These are phyloP conservation scores for Istiophorus platypterus DNA, from an alignment of 2,113 vertebrate genomes.

Conservation along the genomic window DNA sequence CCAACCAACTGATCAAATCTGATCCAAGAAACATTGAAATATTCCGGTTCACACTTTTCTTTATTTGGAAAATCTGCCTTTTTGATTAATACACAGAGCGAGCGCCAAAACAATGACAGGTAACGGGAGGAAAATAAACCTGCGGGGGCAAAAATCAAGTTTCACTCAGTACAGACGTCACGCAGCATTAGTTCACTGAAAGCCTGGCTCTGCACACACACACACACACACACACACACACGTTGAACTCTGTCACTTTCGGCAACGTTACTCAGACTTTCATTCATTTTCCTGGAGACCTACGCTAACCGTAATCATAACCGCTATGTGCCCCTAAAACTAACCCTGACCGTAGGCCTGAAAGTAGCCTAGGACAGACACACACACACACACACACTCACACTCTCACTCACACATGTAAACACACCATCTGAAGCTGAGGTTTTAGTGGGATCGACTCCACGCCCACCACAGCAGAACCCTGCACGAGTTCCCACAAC, in stretches of 20 bases:
- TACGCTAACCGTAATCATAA: too few relatives aligned
- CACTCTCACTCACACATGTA: not conserved
- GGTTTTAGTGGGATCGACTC: constrained; percentile 23
- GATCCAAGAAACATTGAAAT: constrained; percentile 30
- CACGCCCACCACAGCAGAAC: constrained; percentile 21
- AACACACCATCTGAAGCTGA: constrained; percentile 23
- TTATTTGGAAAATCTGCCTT: constrained; percentile 31
- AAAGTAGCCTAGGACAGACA: too few relatives aligned
- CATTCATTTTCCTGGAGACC: too few relatives aligned
- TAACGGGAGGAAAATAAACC: constrained; percentile 33
- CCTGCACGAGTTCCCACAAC: constrained; percentile 20
- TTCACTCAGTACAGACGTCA: constrained; percentile 45
- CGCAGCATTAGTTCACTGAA: constrained; percentile 33
- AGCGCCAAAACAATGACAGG: constrained; percentile 21
- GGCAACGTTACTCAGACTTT: too few relatives aligned
- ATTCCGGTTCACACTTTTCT: constrained; percentile 32
- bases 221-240: not conserved
- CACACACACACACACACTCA: constrained; percentile 1
- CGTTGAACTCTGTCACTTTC: too few relatives aligned
- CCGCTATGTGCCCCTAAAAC: too few relatives aligned
- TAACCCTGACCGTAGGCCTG: too few relatives aligned
- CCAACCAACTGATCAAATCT: constrained; percentile 34
- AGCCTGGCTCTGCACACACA: not conserved
- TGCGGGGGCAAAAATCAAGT: constrained; percentile 3
- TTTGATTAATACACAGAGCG: constrained; percentile 14